Conservation (phyloP, 2,797 vertebrate genomes). For the Trichosurus vulpecula region DNA sequence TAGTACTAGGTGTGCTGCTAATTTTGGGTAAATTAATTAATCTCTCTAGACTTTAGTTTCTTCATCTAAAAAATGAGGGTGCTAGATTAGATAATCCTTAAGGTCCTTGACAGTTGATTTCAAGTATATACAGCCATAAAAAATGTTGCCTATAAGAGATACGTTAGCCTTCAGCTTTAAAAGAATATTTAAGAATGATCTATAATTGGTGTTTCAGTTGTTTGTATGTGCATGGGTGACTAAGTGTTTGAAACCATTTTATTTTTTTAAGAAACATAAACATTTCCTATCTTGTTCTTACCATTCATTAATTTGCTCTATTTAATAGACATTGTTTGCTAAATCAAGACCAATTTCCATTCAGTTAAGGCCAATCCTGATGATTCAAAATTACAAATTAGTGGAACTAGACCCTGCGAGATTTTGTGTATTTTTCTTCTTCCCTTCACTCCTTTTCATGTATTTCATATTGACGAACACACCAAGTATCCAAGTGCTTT, state of each 20-base stretch:
- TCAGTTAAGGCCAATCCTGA: not conserved
- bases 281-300: not conserved
- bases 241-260: not conserved
- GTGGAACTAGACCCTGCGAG: not conserved
- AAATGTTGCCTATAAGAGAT: not conserved
- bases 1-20: not conserved
- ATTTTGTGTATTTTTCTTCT: not conserved
- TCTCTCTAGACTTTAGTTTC: not conserved
- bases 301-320: not conserved
- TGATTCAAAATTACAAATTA: not conserved
- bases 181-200: not conserved
- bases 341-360: not conserved
- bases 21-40: not conserved
- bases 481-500: constrained; percentile 10
- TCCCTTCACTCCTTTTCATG: not conserved
- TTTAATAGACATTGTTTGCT: not conserved
- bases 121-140: not conserved
- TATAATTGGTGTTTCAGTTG: not conserved
- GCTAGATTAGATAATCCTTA: not conserved
- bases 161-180: not conserved
- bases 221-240: not conserved
- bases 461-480: not conserved
- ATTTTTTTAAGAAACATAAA: not conserved
- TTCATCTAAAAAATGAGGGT: not conserved
- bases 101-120: not conserved